Evolutionary conservation across 2,888 invertebrate genomes (phyloP), one percentile per base, ranked within the genome.

Genomic region (Platerodrilus igneus): DNA sequence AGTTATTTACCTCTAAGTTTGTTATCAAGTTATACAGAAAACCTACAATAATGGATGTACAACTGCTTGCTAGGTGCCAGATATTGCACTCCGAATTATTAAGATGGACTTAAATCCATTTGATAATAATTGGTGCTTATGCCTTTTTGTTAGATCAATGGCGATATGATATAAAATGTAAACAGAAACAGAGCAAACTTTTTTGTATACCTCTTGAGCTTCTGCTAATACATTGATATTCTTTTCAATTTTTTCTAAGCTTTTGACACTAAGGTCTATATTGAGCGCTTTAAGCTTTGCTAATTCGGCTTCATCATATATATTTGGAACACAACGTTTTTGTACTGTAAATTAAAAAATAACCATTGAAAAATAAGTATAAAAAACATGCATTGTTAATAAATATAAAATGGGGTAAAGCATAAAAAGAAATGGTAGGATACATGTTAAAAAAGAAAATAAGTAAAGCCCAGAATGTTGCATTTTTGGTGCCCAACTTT

Each of bases 311-410:
- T 13, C 9, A 16, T 20, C 9, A 18, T 58, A 48, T 14, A 58
- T 34, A 4, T 46, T 52, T 7, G 78, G 78, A 41, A 80, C 62
- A 51, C 79, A 80, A 39, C 78, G 65, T 25, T 72, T 69, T 30
- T 72, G 61, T 51, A 78, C 74, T 72, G 70, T 42, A 60, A 60
- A 53, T 41, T 36, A 48, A 30, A 51, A 20, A n/a, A 18, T 9
- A n/a, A n/a, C n/a, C n/a, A n/a, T n/a, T n/a, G n/a, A n/a, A n/a
- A n/a, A n/a, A n/a, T n/a, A n/a, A n/a, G n/a, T n/a, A n/a, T n/a
- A n/a, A n/a, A n/a, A n/a, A n/a, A n/a, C n/a, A n/a, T n/a, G n/a
- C n/a, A 21, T 21, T 21, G 5, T 21, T 21, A n/a, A 21, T 21
- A 21, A 3, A 21, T 3, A 21, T 2, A 21, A 5, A 8, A 21